Base-by-base conservation (phyloP, 2,888 invertebrate species). In the Cinara cedri region DNA sequence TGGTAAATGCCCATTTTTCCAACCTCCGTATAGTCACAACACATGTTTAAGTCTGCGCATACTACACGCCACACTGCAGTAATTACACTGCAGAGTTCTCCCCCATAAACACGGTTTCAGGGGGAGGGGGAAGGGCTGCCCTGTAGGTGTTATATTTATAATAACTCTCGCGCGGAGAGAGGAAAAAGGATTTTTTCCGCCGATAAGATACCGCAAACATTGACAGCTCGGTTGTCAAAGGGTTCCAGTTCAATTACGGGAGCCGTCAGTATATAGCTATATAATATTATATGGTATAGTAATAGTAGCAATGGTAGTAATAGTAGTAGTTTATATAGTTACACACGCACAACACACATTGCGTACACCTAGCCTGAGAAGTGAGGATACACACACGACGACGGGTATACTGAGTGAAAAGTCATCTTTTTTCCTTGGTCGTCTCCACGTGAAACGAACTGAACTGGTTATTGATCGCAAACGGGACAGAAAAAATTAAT, bases 211-310 rank as follows among this genome's bases (percentile, higher is more conserved):
- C 51, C 70, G n/a, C 68, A 26, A 78, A 62, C 60, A 51, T 78
- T 78, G 78, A 78, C 78, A 78, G 78, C 57, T 78, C 70, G 60
- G 78, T 70, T 70, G 78, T 78, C 78, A 78, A 70, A 78, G 78
- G 78, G 78, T 78, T 78, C 78, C 70, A 62, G 78, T 78, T 78
- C 78, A 78, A 78, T 78, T 78, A 78, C 78, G 51, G 51, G 21
- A 34, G 49, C 78, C 78, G 60, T 78, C 78, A 70, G 21, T 65
- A 44, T n/a, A n/a, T 13, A 62, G 16, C 19, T 42, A 60, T 55
- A 55, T 55, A 19, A 1, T 34, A 34, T 42, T n/a, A n/a, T n/a
- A n/a, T n/a, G n/a, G n/a, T n/a, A n/a, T n/a, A n/a, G n/a, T n/a
- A n/a, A n/a, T n/a, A n/a, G 34, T 34, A 34, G 34, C 8, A 16